Evolutionary conservation across 2,888 invertebrate genomes (phyloP).

Genomic region (Rhodophaea formosa): DNA sequence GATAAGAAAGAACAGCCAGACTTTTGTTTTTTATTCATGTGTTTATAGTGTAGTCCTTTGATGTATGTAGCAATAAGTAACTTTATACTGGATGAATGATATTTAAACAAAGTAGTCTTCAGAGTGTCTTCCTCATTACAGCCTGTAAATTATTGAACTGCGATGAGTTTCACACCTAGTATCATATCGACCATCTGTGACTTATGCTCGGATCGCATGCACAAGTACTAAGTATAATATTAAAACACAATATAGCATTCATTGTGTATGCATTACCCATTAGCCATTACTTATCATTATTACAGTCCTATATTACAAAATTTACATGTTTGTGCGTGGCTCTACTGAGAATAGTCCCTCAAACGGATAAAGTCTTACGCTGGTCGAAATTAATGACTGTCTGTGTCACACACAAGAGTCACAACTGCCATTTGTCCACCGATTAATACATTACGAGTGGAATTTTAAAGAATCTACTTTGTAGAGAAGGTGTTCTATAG

Average conservation of each 20-base stretch:
- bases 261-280: conserved; percentile 1
- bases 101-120: no score
- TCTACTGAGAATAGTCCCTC: conserved; percentile 5
- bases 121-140: no score
- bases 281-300: not conserved
- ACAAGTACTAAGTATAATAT: not conserved
- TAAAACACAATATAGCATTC: not conserved
- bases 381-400: conserved; percentile 8
- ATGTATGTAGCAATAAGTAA: no score
- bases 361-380: conserved; percentile 6
- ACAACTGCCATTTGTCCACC: conserved; percentile 1
- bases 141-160: no score
- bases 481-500: not conserved
- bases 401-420: conserved; percentile 8
- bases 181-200: no score
- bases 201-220: not conserved
- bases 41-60: no score
- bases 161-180: no score
- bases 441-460: not conserved
- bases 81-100: no score
- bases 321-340: conserved; percentile 11
- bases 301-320: conserved; percentile 8
- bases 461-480: not conserved
- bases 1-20: no score
- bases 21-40: no score